Conservation (phyloP, 2,797 vertebrate genomes). For the Furcifer pardalis region DNA sequence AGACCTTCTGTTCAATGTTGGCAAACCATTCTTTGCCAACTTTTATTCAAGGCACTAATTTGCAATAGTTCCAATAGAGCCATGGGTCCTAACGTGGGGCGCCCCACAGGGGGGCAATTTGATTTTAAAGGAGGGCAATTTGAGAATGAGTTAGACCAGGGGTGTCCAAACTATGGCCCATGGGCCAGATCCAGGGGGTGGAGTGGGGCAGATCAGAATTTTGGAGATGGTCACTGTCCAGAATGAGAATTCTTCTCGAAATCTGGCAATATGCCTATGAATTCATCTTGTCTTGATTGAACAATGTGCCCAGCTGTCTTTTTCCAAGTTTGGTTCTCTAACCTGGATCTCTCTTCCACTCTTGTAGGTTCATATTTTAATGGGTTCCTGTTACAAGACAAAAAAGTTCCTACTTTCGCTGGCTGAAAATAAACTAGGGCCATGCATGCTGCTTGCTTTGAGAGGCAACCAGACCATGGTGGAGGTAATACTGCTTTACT, state of each 20-base stretch:
- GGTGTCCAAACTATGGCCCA: no score
- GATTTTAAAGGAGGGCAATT: no score
- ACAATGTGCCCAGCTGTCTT: background rate
- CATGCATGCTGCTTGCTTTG: slow-evolving; percentile 97
- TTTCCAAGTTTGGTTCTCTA: background rate
- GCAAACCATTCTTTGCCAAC: no score
- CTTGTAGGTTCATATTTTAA: slow-evolving; percentile 94
- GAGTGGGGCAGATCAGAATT: no score
- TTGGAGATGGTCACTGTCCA: background rate
- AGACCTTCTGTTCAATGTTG: no score
- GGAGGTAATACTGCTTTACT: slow-evolving; percentile 80
- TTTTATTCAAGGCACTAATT: no score
- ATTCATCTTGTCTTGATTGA: background rate
- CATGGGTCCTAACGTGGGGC: no score
- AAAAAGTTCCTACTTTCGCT: slow-evolving; percentile 98
- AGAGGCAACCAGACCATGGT: slow-evolving; percentile 99
- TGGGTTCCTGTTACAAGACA: slow-evolving; percentile 99
- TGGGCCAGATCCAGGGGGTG: no score
- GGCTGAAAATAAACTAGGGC: slow-evolving; percentile 98
- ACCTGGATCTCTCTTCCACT: slow-evolving; percentile 29
- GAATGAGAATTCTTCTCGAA: background rate
- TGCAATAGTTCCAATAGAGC: no score
- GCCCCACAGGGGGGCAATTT: no score
- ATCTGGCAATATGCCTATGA: background rate
- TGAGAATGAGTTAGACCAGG: no score